These are phyloP conservation scores for Phaethornis superciliosus DNA, from an alignment of 2,113 vertebrate genomes.

Conservation along the genomic window DNA sequence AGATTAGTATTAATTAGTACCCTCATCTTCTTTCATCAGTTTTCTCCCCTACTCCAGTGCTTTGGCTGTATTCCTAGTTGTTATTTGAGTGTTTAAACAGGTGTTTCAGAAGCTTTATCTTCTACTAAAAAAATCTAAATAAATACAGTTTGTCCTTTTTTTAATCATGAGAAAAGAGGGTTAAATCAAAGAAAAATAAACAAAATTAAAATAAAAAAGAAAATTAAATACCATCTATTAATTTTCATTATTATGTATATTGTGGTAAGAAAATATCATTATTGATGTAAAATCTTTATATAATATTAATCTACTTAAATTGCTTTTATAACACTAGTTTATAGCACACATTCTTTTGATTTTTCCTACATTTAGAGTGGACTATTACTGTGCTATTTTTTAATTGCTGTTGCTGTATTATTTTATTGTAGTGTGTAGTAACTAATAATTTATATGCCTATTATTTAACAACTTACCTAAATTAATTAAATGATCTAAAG, in stretches of 20 bases:
- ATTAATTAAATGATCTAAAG: neutral
- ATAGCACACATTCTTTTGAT: neutral
- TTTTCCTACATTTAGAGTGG: neutral
- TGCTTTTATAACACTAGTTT: neutral
- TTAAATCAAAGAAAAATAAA: neutral
- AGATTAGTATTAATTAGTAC: neutral
- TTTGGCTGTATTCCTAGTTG: neutral
- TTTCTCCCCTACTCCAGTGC: neutral
- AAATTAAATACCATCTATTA: neutral
- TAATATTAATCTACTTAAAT: neutral
- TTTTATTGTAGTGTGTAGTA: neutral
- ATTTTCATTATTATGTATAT: neutral
- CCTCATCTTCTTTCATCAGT: neutral
- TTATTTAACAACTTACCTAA: neutral
- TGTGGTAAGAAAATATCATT: neutral
- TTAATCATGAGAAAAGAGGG: neutral
- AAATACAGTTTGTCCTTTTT: neutral
- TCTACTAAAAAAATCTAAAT: neutral
- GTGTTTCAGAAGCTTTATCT: neutral
- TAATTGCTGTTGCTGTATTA: neutral
- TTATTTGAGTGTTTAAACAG: neutral
- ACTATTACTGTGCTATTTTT: neutral
- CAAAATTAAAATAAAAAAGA: neutral
- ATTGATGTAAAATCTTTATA: neutral
- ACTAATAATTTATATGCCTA: fast-evolving